These are phyloP conservation scores for Stomatorhinus walkeri DNA, from an alignment of 2,797 vertebrate genomes.

Conservation along the genomic window DNA sequence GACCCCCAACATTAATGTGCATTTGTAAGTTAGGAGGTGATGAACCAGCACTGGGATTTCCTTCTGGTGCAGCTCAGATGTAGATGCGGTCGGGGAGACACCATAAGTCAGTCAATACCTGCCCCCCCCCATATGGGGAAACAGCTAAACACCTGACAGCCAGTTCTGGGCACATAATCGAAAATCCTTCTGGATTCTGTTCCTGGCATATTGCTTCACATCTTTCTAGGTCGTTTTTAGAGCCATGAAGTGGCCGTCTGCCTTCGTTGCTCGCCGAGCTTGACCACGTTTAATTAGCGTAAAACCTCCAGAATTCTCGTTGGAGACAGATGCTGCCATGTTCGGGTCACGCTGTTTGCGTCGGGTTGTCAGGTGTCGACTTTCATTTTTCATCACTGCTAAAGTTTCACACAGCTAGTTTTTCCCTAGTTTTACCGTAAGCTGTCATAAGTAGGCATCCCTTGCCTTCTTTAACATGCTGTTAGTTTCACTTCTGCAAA, in stretches of 20 bases:
- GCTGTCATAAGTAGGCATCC: not conserved
- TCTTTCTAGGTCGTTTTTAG: not conserved
- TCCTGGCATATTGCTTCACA: not conserved
- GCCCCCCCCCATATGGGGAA: not conserved
- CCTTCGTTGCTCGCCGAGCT: not conserved
- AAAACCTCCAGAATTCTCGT: not conserved
- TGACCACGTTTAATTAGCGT: not conserved
- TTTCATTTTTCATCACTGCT: not conserved
- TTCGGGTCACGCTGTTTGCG: not conserved
- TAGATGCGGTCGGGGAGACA: not conserved
- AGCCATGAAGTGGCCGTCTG: not conserved
- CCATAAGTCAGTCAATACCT: not conserved
- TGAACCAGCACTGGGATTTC: conserved; percentile 7
- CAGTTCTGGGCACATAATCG: not conserved
- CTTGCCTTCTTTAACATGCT: not conserved
- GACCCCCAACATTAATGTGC: not conserved
- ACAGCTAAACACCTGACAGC: not conserved
- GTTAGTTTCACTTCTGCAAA: not conserved
- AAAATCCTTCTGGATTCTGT: not conserved
- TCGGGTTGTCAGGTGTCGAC: not conserved
- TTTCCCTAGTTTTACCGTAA: not conserved
- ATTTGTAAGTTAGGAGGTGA: not conserved
- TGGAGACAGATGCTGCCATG: not conserved
- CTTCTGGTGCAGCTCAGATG: not conserved
- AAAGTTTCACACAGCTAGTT: not conserved